A percentile compares a stretch with the other conserved stretches of the same genome.
These are phyloP conservation scores for Plusia festucae DNA, from an alignment of 2,888 invertebrate genomes.

Conservation along the genomic window DNA sequence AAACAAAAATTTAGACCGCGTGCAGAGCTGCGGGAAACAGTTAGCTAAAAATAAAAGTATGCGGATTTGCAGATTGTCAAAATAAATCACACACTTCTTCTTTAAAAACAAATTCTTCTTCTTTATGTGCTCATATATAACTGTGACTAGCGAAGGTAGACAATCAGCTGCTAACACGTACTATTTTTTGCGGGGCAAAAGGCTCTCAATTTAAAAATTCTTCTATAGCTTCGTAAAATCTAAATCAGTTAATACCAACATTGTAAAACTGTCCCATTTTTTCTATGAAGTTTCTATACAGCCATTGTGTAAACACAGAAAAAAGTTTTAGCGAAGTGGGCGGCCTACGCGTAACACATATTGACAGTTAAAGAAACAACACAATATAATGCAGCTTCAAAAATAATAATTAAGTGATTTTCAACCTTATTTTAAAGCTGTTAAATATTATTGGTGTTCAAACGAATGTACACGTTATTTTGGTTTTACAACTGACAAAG, in stretches of 20 bases:
- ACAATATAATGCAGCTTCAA: conserved; percentile 12
- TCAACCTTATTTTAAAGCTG: background rate
- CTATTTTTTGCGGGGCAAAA: no score
- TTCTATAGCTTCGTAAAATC: conserved; percentile 23
- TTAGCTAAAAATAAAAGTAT: no score
- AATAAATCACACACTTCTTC: no score
- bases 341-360: conserved; percentile 47
- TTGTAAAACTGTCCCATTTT: conserved; percentile 22
- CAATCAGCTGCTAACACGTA: no score
- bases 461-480: background rate
- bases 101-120: no score
- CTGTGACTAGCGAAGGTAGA: no score
- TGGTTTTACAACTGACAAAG: conserved; percentile 23
- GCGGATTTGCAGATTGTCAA: no score
- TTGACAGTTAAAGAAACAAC: conserved; percentile 40
- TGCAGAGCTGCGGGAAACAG: no score
- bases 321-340: conserved; percentile 53
- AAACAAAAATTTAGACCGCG: no score
- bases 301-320: conserved; percentile 33
- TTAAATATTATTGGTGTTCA: background rate
- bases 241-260: conserved; percentile 17
- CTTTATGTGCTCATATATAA: no score
- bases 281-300: conserved; percentile 39
- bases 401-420: conserved; percentile 9
- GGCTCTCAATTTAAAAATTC: no score